Evolutionary conservation across 2,113 vertebrate species (phyloP), one percentile per base, ranked within the genome.

Genomic region (Cariama cristata): DNA sequence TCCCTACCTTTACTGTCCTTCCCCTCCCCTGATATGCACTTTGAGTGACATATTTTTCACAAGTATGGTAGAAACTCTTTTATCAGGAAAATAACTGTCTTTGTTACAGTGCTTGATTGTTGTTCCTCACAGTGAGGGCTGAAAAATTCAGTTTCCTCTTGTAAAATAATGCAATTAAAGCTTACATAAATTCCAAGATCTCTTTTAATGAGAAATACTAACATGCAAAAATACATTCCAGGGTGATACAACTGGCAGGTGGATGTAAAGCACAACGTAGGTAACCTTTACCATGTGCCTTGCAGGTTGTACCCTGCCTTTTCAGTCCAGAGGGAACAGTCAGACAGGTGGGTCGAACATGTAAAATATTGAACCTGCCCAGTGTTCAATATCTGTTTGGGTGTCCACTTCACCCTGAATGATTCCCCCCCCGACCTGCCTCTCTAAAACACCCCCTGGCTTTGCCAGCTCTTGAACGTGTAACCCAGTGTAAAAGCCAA

Each of bases 301-400:
- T 81, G 27, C 30, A 82, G 35, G 23, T 42, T 77, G 62, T 17
- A 58, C 12, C 17, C 40, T 35, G 55, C 2, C 53, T 92, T 76
- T 79, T 67, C 53, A 84, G 63, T 47, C 45, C 59, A 66, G 35
- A 59, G n/a, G 13, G 40, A 62, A 68, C 11, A 63, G 22, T 26
- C 68, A 59, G 45, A 64, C n/a, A 64, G n/a, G 6, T 0, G 4
- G 14, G 16, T 35, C 1, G 6, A 82, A 73, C 3, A 44, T 0
- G 0, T 69, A 18, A 92, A 84, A 81, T 74, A 66, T 4, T 66
- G 35, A 94, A 72, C 11, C 8, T 93, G 42, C 17, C 30, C 49
- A 76, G 17, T 4, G 12, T 32, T 75, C 71, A 68, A 47, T 26
- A 42, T 28, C 52, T 83, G 17, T 30, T 82, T 79, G 26, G n/a